Evolutionary conservation across 2,113 vertebrate genomes (phyloP), one percentile per base, ranked within the genome.

Genomic region (Acanthisitta chloris): DNA sequence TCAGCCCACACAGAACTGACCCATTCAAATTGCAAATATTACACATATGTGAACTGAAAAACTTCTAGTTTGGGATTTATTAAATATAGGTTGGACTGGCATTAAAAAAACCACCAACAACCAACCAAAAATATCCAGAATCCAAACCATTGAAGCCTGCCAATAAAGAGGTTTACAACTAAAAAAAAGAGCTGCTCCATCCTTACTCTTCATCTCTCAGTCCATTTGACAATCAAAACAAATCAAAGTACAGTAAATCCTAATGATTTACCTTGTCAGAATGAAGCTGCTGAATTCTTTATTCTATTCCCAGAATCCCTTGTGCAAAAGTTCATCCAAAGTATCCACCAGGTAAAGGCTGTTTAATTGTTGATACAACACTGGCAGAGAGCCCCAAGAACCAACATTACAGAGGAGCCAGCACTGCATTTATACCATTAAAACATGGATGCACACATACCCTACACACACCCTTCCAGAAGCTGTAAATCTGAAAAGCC

Each of bases 381-480:
- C 52, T 20, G 18, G 38, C 48, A 80, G 43, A 38, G 3, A 55
- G 26, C 34, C n/a, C 48, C 31, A 69, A 13, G n/a, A 51, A 34
- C 28, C 31, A 57, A 23, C 8, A 3, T 25, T 43, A 33, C 6
- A 67, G 67, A 92, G 59, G 6, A 77, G 14, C 28, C 43, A 4
- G 26, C 25, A 54, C 34, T 42, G 15, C 40, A 54, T 17, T 81
- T n/a, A 5, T 33, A 40, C 12, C 34, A 57, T 29, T 38, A 65
- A 78, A 76, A 54, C 36, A 13, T 0, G 0, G 33, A 12, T 15
- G 31, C 17, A 20, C 1, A 1, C 9, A 31, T 4, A 51, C 5
- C 17, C 15, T 5, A 17, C 19, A 16, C 0, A 29, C 15, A 29
- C 21, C 14, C 43, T 40, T 65, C 19, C 42, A 1, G 55, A 61